Conservation (phyloP, 2,888 invertebrate genomes). For the Sipunculus nudus region DNA sequence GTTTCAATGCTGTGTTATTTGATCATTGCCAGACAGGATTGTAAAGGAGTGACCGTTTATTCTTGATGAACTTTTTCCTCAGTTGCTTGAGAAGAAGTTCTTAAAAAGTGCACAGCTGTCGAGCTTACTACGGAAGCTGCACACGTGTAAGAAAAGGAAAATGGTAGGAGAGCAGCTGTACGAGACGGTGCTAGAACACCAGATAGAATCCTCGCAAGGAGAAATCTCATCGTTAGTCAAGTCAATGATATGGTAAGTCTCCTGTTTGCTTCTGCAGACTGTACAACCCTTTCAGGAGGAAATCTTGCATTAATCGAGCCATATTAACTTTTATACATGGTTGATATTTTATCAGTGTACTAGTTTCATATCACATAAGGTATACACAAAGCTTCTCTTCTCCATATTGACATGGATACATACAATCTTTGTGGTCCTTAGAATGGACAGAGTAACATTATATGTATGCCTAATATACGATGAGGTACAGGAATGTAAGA, state of each 20-base stretch:
- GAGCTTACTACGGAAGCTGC: slow-evolving; percentile 23
- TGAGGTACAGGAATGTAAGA: no score
- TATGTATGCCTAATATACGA: no score
- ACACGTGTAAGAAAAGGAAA: slow-evolving; percentile 27
- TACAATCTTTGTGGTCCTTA: no score
- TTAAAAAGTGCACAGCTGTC: slow-evolving; percentile 17
- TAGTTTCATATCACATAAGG: no score
- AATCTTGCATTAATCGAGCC: background rate
- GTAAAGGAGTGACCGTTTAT: background rate
- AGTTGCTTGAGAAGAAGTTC: slow-evolving; percentile 27
- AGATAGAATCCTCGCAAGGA: slow-evolving; percentile 5
- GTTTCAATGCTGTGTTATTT: background rate
- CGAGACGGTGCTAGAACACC: slow-evolving; percentile 18
- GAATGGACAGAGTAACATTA: no score
- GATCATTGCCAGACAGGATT: background rate
- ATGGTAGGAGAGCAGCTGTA: slow-evolving; percentile 25
- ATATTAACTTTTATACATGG: no score
- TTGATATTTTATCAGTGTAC: no score
- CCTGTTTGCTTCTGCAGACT: background rate
- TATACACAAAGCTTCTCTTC: no score
- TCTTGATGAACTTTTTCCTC: background rate
- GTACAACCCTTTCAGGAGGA: background rate
- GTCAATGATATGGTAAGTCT: slow-evolving; percentile 33
- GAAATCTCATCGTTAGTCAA: slow-evolving; percentile 18
- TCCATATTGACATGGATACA: no score